These are phyloP conservation scores for Egretta garzetta DNA, from an alignment of 2,113 vertebrate genomes.

Conservation along the genomic window DNA sequence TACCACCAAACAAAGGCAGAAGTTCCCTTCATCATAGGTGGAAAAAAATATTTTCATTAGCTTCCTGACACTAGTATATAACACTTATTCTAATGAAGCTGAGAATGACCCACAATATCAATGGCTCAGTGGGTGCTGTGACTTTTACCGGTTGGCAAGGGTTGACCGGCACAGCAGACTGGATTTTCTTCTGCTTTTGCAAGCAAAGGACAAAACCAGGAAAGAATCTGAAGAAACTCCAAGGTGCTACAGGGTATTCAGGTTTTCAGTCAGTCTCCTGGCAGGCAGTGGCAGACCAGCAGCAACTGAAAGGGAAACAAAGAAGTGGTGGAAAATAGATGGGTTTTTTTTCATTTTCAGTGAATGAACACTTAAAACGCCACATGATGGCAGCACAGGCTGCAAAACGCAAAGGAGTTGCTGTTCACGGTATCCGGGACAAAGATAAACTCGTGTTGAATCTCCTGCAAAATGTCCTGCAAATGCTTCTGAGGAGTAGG, in stretches of 20 bases:
- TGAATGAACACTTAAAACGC: not conserved
- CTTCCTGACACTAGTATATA: not conserved
- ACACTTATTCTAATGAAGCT: not conserved
- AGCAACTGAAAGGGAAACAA: not conserved
- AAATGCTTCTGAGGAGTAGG: not conserved
- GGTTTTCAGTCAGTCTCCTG: not conserved
- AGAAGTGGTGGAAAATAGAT: not conserved
- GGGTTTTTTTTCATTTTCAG: not conserved
- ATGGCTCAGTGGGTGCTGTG: not conserved
- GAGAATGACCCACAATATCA: not conserved
- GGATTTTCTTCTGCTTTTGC: not conserved
- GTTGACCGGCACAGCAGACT: accelerated
- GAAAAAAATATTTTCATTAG: not conserved
- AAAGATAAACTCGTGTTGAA: not conserved
- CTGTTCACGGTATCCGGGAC: accelerated
- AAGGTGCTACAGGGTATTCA: not conserved
- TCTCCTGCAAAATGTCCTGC: not conserved
- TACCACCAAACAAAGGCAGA: not conserved
- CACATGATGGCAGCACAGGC: conserved; percentile 78
- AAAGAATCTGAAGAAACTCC: not conserved
- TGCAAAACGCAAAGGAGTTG: not conserved
- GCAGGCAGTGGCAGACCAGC: not conserved
- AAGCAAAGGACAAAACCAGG: not conserved
- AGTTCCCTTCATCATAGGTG: not conserved
- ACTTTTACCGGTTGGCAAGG: accelerated